A percentile compares a stretch with the other conserved stretches of the same genome.
Conservation (phyloP, 1,140 invertebrate genomes). For the Metopolophium dirhodum region DNA sequence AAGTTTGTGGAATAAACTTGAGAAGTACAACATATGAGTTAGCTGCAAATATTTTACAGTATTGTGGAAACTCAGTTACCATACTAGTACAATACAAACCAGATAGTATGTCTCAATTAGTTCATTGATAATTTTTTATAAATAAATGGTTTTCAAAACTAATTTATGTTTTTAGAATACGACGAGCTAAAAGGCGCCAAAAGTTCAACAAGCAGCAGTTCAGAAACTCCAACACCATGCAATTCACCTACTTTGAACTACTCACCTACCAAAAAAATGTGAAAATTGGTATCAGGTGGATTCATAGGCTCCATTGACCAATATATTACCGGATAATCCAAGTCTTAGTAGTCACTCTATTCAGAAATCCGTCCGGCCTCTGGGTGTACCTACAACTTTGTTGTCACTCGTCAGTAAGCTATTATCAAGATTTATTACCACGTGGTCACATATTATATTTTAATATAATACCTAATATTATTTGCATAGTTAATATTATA, state of each 20-base stretch:
- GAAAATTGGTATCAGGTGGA: no score
- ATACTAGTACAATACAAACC: conserved; percentile 97
- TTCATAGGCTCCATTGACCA: no score
- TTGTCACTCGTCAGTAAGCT: no score
- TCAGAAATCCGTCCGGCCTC: no score
- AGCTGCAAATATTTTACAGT: conserved; percentile 88
- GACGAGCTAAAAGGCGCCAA: conserved; percentile 75
- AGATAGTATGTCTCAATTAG: conserved; percentile 71
- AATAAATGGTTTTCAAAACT: not conserved
- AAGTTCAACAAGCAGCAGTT: conserved; percentile 69
- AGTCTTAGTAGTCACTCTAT: no score
- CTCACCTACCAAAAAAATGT: no score
- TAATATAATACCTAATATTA: no score
- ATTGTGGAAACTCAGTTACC: conserved; percentile 93
- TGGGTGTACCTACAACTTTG: no score
- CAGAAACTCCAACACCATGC: conserved; percentile 83
- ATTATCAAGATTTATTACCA: no score
- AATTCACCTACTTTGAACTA: conserved; percentile 74
- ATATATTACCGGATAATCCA: no score
- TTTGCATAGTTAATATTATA: no score
- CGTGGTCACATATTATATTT: no score
- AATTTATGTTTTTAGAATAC: conserved; percentile 67
- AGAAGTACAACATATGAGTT: conserved; percentile 90
- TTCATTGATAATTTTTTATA: not conserved
- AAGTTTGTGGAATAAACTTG: conserved; percentile 98